phyloP scores from a whole-genome alignment of 2,113 vertebrate species.

The Chaenogobius annularis region DNA sequence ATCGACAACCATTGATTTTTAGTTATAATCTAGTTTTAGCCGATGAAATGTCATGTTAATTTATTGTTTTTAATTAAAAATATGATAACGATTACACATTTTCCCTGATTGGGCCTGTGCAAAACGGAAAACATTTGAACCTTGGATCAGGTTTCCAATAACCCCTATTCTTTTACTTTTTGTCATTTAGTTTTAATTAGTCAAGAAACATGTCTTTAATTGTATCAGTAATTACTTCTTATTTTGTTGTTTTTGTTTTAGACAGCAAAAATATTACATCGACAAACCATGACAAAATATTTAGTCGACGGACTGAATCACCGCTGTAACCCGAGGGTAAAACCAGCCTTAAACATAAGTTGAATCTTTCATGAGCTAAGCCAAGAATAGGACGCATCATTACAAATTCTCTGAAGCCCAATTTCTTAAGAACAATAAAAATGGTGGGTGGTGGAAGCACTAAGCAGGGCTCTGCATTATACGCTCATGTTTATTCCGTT shows the following conservation, averaged over 20 bases:
- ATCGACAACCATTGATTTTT: too few species aligned
- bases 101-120: too few species aligned
- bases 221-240: neutral
- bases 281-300: neutral
- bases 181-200: too few species aligned
- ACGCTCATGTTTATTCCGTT: conserved; percentile 67
- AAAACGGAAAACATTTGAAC: neutral
- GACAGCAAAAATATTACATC: neutral
- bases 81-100: too few species aligned
- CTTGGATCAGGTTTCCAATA: neutral
- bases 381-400: conserved; percentile 64
- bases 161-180: too few species aligned
- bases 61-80: too few species aligned
- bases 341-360: conserved; percentile 49
- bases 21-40: neutral
- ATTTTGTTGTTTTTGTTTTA: neutral
- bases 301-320: neutral
- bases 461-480: conserved; percentile 50
- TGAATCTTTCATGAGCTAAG: conserved; percentile 62
- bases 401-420: conserved; percentile 63
- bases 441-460: conserved; percentile 31
- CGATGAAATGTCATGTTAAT: neutral
- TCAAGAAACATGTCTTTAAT: neutral
- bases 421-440: conserved; percentile 57
- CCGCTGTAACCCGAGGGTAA: conserved; percentile 5